Conservation (phyloP, 2,113 vertebrate species). For the Nothoprocta perdicaria region DNA sequence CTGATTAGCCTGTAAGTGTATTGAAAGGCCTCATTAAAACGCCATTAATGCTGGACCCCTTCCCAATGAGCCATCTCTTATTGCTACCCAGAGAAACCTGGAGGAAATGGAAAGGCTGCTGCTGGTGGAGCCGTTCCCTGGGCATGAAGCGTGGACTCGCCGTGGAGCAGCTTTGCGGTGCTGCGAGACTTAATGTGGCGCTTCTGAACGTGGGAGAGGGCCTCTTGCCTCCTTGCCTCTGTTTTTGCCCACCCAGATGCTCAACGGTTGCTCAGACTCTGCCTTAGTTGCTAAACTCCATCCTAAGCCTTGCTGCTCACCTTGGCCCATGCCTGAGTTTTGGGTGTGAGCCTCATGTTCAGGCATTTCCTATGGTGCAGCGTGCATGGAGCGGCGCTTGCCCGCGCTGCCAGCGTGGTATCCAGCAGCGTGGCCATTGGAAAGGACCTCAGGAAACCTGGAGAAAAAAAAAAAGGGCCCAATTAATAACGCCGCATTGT, state of each 20-base stretch:
- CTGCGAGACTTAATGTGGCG: background rate
- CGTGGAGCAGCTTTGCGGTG: background rate
- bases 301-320: background rate
- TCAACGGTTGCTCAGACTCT: background rate
- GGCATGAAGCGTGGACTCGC: background rate
- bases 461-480: conserved; percentile 73
- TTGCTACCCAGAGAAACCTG: conserved; percentile 54
- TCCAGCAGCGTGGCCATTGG: conserved; percentile 17
- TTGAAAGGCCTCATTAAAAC: conserved; percentile 58
- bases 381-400: background rate
- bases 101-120: conserved; percentile 53
- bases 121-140: background rate
- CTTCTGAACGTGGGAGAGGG: background rate
- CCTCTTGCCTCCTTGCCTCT: background rate
- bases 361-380: background rate
- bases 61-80: conserved; percentile 66
- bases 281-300: background rate
- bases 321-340: background rate
- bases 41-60: conserved; percentile 38
- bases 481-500: conserved; percentile 67
- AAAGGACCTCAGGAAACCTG: conserved; percentile 63
- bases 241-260: background rate
- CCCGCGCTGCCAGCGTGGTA: background rate
- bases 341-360: background rate
- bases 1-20: conserved; percentile 46